phyloP scores from a whole-genome alignment of 1,140 invertebrate genomes.

The Euura lappo region DNA sequence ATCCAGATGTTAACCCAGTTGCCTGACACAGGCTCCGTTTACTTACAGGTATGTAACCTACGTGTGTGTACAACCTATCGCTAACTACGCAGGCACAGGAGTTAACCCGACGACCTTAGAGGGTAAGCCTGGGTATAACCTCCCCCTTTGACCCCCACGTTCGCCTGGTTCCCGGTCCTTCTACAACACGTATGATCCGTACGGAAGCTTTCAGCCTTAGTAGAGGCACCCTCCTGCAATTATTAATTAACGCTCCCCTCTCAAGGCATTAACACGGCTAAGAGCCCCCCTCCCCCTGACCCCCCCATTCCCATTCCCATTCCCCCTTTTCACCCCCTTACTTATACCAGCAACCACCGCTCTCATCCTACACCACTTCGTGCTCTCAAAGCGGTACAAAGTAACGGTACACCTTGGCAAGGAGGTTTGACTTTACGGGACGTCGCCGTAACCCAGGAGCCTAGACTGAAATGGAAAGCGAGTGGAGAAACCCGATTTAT shows the following conservation, averaged over 20 bases:
- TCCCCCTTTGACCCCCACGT: not conserved
- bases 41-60: too few species aligned
- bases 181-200: slow-evolving; percentile 31
- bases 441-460: too few species aligned
- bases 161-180: not conserved
- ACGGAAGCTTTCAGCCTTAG: slow-evolving; percentile 35
- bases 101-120: slow-evolving; percentile 6
- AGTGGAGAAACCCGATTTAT: too few species aligned
- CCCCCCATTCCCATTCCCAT: slow-evolving; percentile 30
- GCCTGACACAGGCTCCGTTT: too few species aligned
- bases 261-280: slow-evolving; percentile 56
- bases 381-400: slow-evolving; percentile 45
- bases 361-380: slow-evolving; percentile 37
- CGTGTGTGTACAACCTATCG: not conserved
- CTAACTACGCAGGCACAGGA: not conserved
- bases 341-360: slow-evolving; percentile 27
- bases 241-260: slow-evolving; percentile 60
- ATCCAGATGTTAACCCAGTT: too few species aligned
- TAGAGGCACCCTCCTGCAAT: slow-evolving; percentile 51
- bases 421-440: not conserved
- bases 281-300: slow-evolving; percentile 49
- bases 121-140: slow-evolving; percentile 4
- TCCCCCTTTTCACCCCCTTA: slow-evolving; percentile 18
- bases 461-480: too few species aligned
- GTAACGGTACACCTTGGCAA: slow-evolving; percentile 26